Evolutionary conservation across 2,888 invertebrate species (phyloP), one percentile per base, ranked within the genome.

Genomic region (Melangyna quadrimaculata): DNA sequence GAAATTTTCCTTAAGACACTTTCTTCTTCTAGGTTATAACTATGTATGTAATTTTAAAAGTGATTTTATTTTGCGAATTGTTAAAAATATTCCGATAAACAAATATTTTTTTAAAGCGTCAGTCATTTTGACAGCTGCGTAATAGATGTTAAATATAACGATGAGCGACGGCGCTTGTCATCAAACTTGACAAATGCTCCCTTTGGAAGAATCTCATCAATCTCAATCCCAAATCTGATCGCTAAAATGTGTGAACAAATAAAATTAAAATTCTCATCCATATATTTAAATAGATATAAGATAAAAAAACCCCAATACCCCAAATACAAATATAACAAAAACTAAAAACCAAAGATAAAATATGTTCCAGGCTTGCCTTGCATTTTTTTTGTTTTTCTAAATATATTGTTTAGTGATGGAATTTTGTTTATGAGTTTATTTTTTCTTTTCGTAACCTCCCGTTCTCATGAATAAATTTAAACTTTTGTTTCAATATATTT

Each of bases 161-260:
- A n/a, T 45, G 65, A 65, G 19, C 14, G 32, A 45, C 19, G 14
- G 27, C 19, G 12, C 45, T 45, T 65, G 65, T 65, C 65, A 65
- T 45, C 45, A 65, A 45, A 29, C 19, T 29, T 65, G 65, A 65
- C 65, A 65, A 65, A 65, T 32, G 65, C 32, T 65, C 5, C 14
- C 45, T 65, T 45, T 45, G 19, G 45, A 65, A 32, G 17, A 63
- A 29, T 65, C 17, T 19, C 40, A 61, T 40, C 40, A 40, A 40
- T 63, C 24, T 24, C 37, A 37, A 35, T 61, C 4, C 8, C 12
- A 17, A n/a, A 43, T 1, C 6, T 61, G 22, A 40, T 40, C 9
- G 24, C 29, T 43, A 0, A 24, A 19, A 19, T 57, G n/a, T n/a
- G n/a, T n/a, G n/a, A n/a, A n/a, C n/a, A n/a, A n/a, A n/a, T n/a